phyloP scores from a whole-genome alignment of 2,797 vertebrate genomes.

The Lycodopsis pacificus region DNA sequence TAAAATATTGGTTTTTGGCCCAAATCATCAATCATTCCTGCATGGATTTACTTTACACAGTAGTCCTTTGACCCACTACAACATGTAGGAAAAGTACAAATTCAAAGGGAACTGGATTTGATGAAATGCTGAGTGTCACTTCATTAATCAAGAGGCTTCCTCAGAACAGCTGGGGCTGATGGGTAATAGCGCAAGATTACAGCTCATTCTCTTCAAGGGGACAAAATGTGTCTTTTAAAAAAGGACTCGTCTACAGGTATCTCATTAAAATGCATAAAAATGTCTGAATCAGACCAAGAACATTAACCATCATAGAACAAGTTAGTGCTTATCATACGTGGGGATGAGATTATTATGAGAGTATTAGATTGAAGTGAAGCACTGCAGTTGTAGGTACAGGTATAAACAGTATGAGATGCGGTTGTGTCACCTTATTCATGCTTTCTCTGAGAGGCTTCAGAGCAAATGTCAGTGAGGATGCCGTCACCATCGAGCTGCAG shows the following conservation, averaged over 20 bases:
- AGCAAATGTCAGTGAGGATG: conserved; percentile 83
- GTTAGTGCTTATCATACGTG: background rate
- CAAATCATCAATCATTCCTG: background rate
- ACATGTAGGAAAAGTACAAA: background rate
- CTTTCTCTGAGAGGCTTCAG: conserved; percentile 66
- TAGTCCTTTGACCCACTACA: background rate
- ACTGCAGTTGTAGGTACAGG: accelerated
- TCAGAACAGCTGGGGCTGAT: background rate
- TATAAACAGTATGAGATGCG: background rate
- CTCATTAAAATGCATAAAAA: background rate
- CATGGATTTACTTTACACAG: background rate
- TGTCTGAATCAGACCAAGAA: background rate
- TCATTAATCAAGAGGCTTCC: background rate
- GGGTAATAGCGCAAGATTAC: background rate
- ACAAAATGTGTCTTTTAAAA: background rate
- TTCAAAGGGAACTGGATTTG: background rate
- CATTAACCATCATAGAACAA: background rate
- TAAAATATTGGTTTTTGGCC: background rate
- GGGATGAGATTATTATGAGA: background rate
- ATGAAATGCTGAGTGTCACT: background rate
- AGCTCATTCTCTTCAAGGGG: background rate
- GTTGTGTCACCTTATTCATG: conserved; percentile 73
- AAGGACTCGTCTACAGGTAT: background rate
- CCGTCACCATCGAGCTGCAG: conserved; percentile 79
- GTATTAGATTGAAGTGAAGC: background rate